Percentiles rank a stretch among this genome's conserved stretches.
These are phyloP conservation scores for Celastrina argiolus DNA, from an alignment of 2,888 invertebrate genomes.

Conservation along the genomic window DNA sequence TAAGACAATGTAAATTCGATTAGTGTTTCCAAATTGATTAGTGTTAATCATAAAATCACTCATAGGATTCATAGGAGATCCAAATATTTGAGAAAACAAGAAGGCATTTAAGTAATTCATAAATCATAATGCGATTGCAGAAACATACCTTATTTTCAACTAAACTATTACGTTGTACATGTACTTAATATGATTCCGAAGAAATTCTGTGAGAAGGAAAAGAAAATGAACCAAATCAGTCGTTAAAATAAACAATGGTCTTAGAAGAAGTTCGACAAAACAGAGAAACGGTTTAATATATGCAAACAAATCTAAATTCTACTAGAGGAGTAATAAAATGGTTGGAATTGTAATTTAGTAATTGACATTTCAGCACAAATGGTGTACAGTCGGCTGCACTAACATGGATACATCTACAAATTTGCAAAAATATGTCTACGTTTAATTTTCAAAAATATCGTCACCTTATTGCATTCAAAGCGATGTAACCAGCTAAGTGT, in stretches of 20 bases:
- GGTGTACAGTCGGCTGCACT: too few species aligned
- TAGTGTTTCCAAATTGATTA: background rate
- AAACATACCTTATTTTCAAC: background rate
- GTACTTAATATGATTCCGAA: background rate
- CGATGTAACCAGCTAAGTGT: too few species aligned
- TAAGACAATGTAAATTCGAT: conserved; percentile 7
- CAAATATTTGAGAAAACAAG: background rate
- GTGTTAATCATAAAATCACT: background rate
- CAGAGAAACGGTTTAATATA: background rate
- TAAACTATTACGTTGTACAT: background rate
- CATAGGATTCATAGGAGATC: background rate
- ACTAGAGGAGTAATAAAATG: background rate
- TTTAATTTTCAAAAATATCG: too few species aligned
- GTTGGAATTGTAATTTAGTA: background rate
- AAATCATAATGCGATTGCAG: background rate
- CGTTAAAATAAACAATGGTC: background rate
- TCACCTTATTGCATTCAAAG: too few species aligned
- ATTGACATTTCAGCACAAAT: conserved; percentile 8
- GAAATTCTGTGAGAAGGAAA: background rate
- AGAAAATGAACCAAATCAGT: background rate
- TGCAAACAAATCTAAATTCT: background rate
- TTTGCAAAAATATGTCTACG: too few species aligned
- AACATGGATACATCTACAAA: too few species aligned
- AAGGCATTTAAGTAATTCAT: too few species aligned
- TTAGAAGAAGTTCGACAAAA: background rate